phyloP scores from a whole-genome alignment of 2,113 vertebrate genomes.

The Pongo abelii region DNA sequence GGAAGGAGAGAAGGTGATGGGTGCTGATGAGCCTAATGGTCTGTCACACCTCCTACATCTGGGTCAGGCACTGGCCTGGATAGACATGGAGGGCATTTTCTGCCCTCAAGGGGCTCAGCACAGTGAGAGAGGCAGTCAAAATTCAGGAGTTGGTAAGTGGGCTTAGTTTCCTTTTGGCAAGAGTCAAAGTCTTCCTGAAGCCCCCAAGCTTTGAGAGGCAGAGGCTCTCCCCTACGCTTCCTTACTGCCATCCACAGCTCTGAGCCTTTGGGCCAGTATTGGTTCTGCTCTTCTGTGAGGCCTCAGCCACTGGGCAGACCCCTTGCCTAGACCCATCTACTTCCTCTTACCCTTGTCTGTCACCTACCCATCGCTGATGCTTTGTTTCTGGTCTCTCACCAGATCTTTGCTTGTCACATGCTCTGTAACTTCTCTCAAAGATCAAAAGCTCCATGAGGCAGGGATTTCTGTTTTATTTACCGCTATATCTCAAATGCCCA shows the following conservation, averaged over 20 bases:
- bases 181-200: neutral
- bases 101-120: neutral
- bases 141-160: neutral
- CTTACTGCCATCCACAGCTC: neutral
- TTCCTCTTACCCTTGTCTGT: neutral
- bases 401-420: neutral
- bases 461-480: slow-evolving; percentile 8
- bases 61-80: neutral
- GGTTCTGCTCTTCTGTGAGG: neutral
- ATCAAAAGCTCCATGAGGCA: neutral
- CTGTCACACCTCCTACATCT: neutral
- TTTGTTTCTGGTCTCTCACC: neutral
- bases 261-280: neutral
- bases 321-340: neutral
- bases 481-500: neutral
- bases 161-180: neutral
- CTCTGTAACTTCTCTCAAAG: neutral
- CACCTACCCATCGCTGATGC: neutral
- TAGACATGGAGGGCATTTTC: neutral
- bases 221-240: neutral
- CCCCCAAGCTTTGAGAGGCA: neutral
- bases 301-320: neutral
- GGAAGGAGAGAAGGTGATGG: neutral
- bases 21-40: neutral
- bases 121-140: neutral